A percentile compares a stretch with the other conserved stretches of the same genome.
These are phyloP conservation scores for Felis chaus DNA, from an alignment of 2,113 vertebrate species.

Conservation along the genomic window DNA sequence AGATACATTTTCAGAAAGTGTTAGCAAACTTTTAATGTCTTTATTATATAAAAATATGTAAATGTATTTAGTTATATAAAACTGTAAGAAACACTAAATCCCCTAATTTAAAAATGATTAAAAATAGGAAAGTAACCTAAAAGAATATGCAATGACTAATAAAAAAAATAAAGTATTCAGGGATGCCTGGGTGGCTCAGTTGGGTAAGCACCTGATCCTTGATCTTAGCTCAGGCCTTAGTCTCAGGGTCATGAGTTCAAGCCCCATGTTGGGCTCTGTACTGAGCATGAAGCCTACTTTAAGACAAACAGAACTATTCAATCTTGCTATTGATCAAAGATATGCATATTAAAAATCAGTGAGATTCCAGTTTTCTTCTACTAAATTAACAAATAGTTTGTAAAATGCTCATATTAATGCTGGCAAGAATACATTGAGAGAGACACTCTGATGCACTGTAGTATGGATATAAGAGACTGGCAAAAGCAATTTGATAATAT, in stretches of 20 bases:
- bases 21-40: neutral
- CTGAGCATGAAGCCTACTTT: no score
- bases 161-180: neutral
- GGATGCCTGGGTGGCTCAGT: no score
- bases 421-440: neutral
- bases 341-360: neutral
- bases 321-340: neutral
- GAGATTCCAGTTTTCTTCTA: neutral
- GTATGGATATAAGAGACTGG: neutral
- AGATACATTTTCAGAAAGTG: neutral
- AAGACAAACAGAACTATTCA: neutral
- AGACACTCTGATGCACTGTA: neutral
- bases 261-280: no score
- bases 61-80: neutral
- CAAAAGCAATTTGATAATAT: neutral
- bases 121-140: neutral
- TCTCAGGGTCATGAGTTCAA: no score
- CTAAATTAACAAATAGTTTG: constrained; percentile 19
- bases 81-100: neutral
- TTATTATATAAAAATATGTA: constrained; percentile 5
- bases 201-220: no score
- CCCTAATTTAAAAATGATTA: neutral
- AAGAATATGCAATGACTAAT: neutral
- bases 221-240: no score
- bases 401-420: neutral